Conservation (phyloP, 1,140 invertebrate genomes). For the Hycleus cichorii region DNA sequence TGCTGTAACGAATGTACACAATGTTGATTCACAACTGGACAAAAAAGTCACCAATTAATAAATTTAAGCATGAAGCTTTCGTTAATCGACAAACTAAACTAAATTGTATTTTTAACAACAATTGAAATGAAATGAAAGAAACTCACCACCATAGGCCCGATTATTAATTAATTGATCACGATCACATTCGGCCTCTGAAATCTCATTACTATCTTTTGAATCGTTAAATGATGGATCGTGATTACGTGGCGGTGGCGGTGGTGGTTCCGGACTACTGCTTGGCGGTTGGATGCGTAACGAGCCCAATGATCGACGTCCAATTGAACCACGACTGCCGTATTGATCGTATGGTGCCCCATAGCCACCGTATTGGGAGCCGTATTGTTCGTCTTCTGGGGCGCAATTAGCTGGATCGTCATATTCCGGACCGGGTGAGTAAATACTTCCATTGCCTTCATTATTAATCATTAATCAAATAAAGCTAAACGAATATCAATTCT, state of each 20-base stretch:
- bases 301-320: conserved; percentile 49
- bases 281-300: conserved; percentile 59
- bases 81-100: background rate
- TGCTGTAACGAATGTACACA: no score
- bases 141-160: conserved; percentile 66
- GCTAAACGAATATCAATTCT: no score
- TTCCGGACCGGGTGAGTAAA: conserved; percentile 68
- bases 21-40: background rate
- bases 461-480: no score
- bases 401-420: conserved; percentile 89
- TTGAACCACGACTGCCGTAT: conserved; percentile 74
- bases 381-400: conserved; percentile 81
- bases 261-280: conserved; percentile 64
- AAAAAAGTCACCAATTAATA: background rate
- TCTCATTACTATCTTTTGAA: conserved; percentile 87
- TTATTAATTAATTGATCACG: conserved; percentile 64
- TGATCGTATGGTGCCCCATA: conserved; percentile 80
- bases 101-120: background rate
- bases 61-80: background rate
- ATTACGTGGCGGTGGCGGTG: conserved; percentile 69
- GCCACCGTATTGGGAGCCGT: conserved; percentile 73
- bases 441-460: conserved; percentile 55
- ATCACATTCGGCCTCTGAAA: conserved; percentile 88
- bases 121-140: background rate
- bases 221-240: conserved; percentile 77